Conservation (phyloP, 2,113 vertebrate species). For the Platichthys flesus region DNA sequence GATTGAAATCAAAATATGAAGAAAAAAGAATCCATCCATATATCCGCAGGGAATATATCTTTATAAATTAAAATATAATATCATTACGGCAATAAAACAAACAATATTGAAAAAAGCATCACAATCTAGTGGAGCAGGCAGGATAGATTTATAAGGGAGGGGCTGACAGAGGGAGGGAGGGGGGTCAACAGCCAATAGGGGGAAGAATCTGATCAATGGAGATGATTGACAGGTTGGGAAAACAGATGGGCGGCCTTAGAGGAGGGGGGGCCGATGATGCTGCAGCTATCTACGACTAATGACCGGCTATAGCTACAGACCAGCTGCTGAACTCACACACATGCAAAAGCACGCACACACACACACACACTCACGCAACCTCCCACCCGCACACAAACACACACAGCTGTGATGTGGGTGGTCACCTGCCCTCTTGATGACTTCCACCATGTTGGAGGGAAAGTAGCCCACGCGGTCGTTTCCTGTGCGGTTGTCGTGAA, state of each 20-base stretch:
- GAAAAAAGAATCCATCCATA: conserved; percentile 67
- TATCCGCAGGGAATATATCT: conserved; percentile 73
- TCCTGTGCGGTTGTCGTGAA: conserved; percentile 98
- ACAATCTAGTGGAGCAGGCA: conserved; percentile 36
- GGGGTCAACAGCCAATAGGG: conserved; percentile 27
- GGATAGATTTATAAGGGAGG: neutral
- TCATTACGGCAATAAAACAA: conserved; percentile 49
- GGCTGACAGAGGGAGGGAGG: conserved; percentile 37
- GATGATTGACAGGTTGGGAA: conserved; percentile 62
- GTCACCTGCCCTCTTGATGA: conserved; percentile 97
- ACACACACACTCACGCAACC: neutral
- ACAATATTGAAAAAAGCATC: conserved; percentile 57
- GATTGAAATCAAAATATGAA: conserved; percentile 63
- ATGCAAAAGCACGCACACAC: neutral
- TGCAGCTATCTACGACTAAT: conserved; percentile 64
- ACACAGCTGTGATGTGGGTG: conserved; percentile 66
- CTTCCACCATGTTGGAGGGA: conserved; percentile 95
- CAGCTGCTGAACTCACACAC: conserved; percentile 56
- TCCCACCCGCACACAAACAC: conserved; percentile 52
- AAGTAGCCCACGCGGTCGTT: conserved; percentile 98
- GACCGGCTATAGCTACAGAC: conserved; percentile 52
- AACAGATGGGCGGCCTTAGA: conserved; percentile 41
- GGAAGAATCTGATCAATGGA: conserved; percentile 31
- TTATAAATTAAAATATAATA: conserved; percentile 46
- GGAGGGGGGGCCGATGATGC: conserved; percentile 39